Base-by-base conservation (phyloP, 2,113 vertebrate species). In the Lampris incognitus region DNA sequence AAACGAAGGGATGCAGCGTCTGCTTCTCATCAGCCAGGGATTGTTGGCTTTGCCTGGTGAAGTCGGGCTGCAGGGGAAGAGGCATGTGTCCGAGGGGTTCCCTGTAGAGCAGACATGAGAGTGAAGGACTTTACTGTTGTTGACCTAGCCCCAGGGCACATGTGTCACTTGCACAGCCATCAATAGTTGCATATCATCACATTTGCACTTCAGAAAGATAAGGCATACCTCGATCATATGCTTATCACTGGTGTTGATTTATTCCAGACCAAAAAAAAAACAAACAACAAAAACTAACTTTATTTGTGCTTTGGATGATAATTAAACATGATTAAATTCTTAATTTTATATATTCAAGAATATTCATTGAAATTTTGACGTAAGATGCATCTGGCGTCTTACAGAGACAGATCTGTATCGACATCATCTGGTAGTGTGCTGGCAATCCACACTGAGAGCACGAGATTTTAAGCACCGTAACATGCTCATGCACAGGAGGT, bases 171-270 rank as follows among this genome's bases (percentile, higher is more conserved):
- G 88, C 86, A 59, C 38, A 76, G 89, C 89, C 93, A 74, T 92
- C 91, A 92, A 91, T 88, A 75, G 72, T 44, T 58, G 57, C 79
- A 52, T 81, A 82, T 76, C 88, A 88, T 76, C 81, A 63, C 82
- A 94, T 95, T 93, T 92, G 85, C 91, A 93, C 94, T 91, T 94
- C 86, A 93, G 93, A 94, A 86, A 80, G 72, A 74, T 44, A 58
- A 59, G 65, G 87, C 63, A 8, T 52, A 62, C 69, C 79, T 83
- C 80, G 36, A 77, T 74, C 84, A 41, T 41, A 50, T 81, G 69
- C 38, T 1, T 11, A 65, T 60, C 52, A 46, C 72, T 48, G 59
- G 72, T 37, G 7, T 70, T 59, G 69, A 72, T 49, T 42, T 74
- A 76, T 75, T 4, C 24, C 24, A 24, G 24, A 40, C 6, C 46